Conservation (phyloP, 2,113 vertebrate genomes). For the Andinoacara biseriatus region DNA sequence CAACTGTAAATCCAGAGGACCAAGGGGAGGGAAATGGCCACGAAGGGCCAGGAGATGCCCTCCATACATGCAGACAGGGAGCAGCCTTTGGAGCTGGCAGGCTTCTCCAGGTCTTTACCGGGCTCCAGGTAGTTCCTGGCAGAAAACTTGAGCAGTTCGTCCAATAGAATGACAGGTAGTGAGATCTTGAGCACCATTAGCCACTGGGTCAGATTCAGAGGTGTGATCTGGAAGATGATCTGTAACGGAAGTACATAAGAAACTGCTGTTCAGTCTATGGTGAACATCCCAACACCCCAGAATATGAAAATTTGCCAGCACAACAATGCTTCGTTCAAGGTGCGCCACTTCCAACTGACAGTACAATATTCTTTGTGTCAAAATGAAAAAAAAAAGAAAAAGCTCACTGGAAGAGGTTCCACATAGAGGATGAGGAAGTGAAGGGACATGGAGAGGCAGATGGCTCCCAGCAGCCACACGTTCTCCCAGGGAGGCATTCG, state of each 20-base stretch:
- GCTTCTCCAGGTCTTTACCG: conserved; percentile 93
- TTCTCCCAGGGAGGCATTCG: conserved; percentile 99
- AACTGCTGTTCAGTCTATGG: background rate
- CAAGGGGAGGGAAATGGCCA: conserved; percentile 90
- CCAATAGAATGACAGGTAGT: conserved; percentile 95
- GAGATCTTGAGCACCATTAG: conserved; percentile 99
- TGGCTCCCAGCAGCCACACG: conserved; percentile 97
- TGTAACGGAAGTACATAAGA: conserved; percentile 52
- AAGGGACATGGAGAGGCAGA: conserved; percentile 98
- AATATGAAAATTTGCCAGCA: background rate
- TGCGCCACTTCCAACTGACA: background rate
- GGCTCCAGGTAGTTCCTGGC: conserved; percentile 98
- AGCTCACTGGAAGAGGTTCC: conserved; percentile 93
- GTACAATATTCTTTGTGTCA: background rate
- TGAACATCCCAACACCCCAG: background rate
- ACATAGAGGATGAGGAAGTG: conserved; percentile 99
- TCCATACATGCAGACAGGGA: conserved; percentile 90
- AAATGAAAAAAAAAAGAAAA: conserved; percentile 8
- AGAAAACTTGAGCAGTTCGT: conserved; percentile 94
- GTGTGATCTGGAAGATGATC: conserved; percentile 99
- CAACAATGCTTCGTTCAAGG: background rate
- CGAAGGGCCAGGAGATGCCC: conserved; percentile 98
- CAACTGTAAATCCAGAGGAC: conserved; percentile 98
- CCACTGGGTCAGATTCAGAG: conserved; percentile 95
- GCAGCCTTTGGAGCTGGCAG: conserved; percentile 83